These are phyloP conservation scores for Etheostoma spectabile DNA, from an alignment of 2,113 vertebrate species.

Conservation along the genomic window DNA sequence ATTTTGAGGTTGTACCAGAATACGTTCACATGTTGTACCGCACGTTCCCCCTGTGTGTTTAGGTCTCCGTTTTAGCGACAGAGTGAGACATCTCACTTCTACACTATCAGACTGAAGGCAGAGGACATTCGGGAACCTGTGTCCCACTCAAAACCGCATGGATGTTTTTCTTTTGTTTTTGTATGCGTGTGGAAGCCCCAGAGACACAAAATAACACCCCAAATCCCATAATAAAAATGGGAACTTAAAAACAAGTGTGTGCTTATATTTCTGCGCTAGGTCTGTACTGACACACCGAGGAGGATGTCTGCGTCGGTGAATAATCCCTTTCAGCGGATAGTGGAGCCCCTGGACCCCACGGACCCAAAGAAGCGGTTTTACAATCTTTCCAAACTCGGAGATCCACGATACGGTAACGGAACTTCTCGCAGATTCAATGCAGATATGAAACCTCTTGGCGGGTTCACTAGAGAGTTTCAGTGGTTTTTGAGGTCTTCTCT, in stretches of 20 bases:
- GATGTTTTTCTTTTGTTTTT: too few relatives aligned
- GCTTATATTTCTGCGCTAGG: neutral
- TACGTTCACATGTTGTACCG: too few relatives aligned
- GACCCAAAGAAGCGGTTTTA: constrained; percentile 89
- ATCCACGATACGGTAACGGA: constrained; percentile 90
- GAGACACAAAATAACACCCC: too few relatives aligned
- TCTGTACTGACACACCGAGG: constrained; percentile 5
- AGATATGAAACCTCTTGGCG: neutral
- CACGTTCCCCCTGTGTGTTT: too few relatives aligned
- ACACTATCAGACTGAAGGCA: too few relatives aligned
- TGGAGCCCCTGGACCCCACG: constrained; percentile 88
- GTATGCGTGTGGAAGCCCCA: too few relatives aligned
- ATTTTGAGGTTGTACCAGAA: too few relatives aligned
- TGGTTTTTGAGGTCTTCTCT: neutral
- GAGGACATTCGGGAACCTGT: too few relatives aligned
- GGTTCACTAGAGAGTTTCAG: neutral
- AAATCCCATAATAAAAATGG: too few relatives aligned
- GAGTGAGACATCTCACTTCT: too few relatives aligned
- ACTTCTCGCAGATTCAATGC: neutral
- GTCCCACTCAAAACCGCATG: too few relatives aligned
- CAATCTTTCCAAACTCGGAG: constrained; percentile 90
- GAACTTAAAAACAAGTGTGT: neutral
- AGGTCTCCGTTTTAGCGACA: too few relatives aligned
- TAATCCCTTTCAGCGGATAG: constrained; percentile 88
- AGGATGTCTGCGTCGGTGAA: constrained; percentile 80